These are phyloP conservation scores for Passer montanus DNA, from an alignment of 2,113 vertebrate species.

Conservation along the genomic window DNA sequence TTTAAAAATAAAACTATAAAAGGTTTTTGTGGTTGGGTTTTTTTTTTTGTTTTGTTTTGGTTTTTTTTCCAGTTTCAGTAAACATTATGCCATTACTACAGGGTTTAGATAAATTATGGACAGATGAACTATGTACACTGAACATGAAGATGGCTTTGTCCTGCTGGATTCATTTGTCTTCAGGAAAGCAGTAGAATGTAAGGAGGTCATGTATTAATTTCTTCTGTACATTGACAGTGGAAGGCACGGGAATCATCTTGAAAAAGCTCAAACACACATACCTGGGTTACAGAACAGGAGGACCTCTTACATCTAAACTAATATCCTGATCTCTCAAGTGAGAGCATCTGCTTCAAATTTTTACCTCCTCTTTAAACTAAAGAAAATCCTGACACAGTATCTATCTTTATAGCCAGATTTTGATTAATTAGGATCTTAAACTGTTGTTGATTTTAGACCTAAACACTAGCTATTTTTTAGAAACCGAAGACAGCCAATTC, in stretches of 20 bases:
- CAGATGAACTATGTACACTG: fast-evolving
- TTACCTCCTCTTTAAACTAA: background rate
- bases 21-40: background rate
- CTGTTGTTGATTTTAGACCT: background rate
- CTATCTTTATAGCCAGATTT: background rate
- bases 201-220: background rate
- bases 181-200: background rate
- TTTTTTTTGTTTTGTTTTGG: no score
- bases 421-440: background rate
- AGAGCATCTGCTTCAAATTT: background rate
- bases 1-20: background rate
- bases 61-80: background rate
- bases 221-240: background rate
- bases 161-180: background rate
- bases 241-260: background rate
- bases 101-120: background rate
- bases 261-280: background rate
- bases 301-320: background rate
- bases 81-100: background rate
- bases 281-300: background rate
- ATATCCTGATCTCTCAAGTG: background rate
- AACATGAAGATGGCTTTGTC: background rate
- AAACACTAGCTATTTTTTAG: background rate
- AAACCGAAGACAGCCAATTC: background rate
- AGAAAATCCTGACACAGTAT: background rate